A percentile compares a stretch with the other conserved stretches of the same genome.
Evolutionary conservation across 2,888 invertebrate species (phyloP).

Genomic region (Pycnomerus fuliginosus): DNA sequence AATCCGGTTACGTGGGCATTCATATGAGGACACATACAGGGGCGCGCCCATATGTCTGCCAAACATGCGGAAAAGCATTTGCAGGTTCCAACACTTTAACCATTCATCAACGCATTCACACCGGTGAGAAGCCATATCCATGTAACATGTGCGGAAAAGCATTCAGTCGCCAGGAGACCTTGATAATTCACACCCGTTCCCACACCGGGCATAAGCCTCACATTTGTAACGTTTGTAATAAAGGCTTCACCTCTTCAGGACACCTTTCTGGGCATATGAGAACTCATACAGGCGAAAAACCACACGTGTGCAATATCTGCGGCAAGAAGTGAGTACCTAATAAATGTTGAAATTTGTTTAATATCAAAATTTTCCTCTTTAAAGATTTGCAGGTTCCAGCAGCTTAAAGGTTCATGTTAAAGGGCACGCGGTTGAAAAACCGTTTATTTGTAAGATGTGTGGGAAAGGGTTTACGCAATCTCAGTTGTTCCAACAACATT

Average conservation of each 20-base stretch:
- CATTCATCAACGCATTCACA: slow-evolving; percentile 51
- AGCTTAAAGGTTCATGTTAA: slow-evolving; percentile 49
- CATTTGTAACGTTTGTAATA: slow-evolving; percentile 48
- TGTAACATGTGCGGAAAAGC: slow-evolving; percentile 50
- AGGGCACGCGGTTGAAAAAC: slow-evolving; percentile 44
- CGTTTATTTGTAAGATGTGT: slow-evolving; percentile 47
- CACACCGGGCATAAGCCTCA: slow-evolving; percentile 52
- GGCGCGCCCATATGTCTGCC: slow-evolving; percentile 51
- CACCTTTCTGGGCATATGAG: slow-evolving; percentile 51
- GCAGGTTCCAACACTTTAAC: slow-evolving; percentile 52
- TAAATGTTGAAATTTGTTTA: background rate
- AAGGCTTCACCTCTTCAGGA: slow-evolving; percentile 50
- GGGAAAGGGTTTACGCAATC: slow-evolving; percentile 45
- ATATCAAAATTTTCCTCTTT: slow-evolving; percentile 17
- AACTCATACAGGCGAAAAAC: slow-evolving; percentile 51
- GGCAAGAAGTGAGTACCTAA: slow-evolving; percentile 44
- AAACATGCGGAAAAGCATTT: slow-evolving; percentile 52
- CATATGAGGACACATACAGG: slow-evolving; percentile 55
- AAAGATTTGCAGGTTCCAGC: slow-evolving; percentile 47
- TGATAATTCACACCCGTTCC: slow-evolving; percentile 50
- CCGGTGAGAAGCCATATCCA: slow-evolving; percentile 51
- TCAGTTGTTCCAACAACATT: slow-evolving; percentile 41
- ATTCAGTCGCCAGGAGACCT: slow-evolving; percentile 50
- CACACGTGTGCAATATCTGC: slow-evolving; percentile 48
- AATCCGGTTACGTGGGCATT: slow-evolving; percentile 53